phyloP scores from a whole-genome alignment of 2,888 invertebrate genomes.

The Lasioglossum zephyrum region DNA sequence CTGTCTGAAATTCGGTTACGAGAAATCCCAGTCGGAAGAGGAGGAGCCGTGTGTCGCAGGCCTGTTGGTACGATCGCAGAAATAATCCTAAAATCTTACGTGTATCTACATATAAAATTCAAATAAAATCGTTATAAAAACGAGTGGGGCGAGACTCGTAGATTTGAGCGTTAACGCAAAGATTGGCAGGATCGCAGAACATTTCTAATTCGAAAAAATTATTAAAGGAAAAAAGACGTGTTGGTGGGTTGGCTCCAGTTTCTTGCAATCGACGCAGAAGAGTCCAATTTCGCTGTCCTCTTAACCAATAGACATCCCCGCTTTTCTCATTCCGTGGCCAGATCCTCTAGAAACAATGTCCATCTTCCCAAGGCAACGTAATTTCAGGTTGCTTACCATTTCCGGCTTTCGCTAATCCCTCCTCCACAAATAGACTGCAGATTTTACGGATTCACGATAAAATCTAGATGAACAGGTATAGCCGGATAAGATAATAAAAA shows the following conservation, averaged over 20 bases:
- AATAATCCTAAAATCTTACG: not conserved
- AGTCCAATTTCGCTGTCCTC: not conserved
- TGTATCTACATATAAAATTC: not conserved
- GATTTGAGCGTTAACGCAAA: too few species aligned
- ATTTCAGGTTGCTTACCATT: not conserved
- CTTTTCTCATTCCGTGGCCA: not conserved
- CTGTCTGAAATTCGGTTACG: conserved; percentile 41
- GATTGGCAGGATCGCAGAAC: too few species aligned
- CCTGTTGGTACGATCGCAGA: conserved; percentile 18
- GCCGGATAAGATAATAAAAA: too few species aligned
- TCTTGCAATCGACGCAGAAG: not conserved
- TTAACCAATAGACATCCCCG: not conserved
- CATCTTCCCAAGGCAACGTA: not conserved
- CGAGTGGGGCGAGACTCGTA: not conserved
- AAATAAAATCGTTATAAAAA: too few species aligned
- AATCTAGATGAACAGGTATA: too few species aligned
- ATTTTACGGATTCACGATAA: not conserved
- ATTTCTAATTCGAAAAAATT: too few species aligned
- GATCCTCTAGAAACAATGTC: not conserved
- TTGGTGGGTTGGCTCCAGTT: not conserved
- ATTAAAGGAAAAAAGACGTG: too few species aligned
- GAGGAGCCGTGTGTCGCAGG: not conserved
- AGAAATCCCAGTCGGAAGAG: conserved; percentile 17
- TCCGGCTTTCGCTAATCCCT: not conserved
- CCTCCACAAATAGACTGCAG: not conserved